Conservation (phyloP, 2,888 invertebrate genomes). For the Cosmia trapezina region DNA sequence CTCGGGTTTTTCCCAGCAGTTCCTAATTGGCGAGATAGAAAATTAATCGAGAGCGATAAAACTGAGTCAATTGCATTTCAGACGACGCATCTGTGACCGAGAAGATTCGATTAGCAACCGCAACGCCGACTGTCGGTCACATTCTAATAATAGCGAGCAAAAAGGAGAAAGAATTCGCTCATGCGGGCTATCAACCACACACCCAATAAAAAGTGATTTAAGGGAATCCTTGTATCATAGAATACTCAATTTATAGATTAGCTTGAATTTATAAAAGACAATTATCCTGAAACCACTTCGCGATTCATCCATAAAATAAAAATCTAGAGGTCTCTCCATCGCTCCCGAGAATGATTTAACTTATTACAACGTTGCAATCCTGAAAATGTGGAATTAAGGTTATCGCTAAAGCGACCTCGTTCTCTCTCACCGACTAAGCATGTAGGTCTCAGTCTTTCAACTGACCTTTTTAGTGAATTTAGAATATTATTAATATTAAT, state of each 20-base stretch:
- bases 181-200: conserved; percentile 37
- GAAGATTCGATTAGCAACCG: conserved; percentile 65
- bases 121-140: conserved; percentile 60
- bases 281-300: neutral
- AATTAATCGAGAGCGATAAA: conserved; percentile 11
- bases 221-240: conserved; percentile 12
- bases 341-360: conserved; percentile 6
- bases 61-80: conserved; percentile 61
- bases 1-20: conserved; percentile 13
- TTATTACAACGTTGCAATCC: neutral
- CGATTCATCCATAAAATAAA: neutral
- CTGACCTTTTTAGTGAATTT: conserved; percentile 30
- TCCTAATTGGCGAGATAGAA: conserved; percentile 6
- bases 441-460: no score
- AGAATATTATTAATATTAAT: conserved; percentile 47
- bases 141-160: conserved; percentile 76
- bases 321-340: neutral
- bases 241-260: conserved; percentile 15
- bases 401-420: conserved; percentile 45
- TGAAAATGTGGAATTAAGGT: conserved; percentile 46
- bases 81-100: conserved; percentile 62
- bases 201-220: conserved; percentile 28
- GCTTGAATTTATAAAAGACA: neutral
- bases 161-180: conserved; percentile 70
- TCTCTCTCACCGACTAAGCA: conserved; percentile 19